Conservation (phyloP, 92 coral and sea anemone genomes). For the Plumapathes pennacea region DNA sequence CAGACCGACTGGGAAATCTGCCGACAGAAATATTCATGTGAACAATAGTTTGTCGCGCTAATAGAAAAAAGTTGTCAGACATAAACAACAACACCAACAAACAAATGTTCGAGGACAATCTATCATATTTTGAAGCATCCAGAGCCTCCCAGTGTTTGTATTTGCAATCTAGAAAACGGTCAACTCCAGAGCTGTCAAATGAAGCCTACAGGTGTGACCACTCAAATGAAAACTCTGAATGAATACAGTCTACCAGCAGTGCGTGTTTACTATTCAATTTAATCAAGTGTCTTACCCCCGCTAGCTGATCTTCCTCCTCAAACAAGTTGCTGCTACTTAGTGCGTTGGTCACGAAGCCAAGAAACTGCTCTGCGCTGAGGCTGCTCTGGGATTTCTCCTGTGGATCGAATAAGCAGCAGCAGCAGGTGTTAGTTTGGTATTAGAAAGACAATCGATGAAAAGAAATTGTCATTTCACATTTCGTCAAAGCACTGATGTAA, state of each 20-base stretch:
- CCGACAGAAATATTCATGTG: no score
- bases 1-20: constrained; percentile 96
- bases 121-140: no score
- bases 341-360: constrained; percentile 82
- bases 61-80: no score
- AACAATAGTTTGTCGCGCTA: no score
- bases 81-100: no score
- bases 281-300: constrained; percentile 79
- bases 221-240: no score
- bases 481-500: not conserved
- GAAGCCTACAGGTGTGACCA: no score
- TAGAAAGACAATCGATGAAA: not conserved
- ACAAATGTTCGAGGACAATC: no score
- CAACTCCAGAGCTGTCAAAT: no score
- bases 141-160: no score
- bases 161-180: no score
- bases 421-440: not conserved
- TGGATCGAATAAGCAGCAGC: not conserved
- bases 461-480: not conserved
- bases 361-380: constrained; percentile 61
- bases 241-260: no score
- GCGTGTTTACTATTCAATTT: not conserved
- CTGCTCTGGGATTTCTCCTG: constrained; percentile 58
- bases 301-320: constrained; percentile 70
- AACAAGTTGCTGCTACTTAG: constrained; percentile 74